phyloP scores from a whole-genome alignment of 2,797 vertebrate genomes.

The Melanitta fusca region DNA sequence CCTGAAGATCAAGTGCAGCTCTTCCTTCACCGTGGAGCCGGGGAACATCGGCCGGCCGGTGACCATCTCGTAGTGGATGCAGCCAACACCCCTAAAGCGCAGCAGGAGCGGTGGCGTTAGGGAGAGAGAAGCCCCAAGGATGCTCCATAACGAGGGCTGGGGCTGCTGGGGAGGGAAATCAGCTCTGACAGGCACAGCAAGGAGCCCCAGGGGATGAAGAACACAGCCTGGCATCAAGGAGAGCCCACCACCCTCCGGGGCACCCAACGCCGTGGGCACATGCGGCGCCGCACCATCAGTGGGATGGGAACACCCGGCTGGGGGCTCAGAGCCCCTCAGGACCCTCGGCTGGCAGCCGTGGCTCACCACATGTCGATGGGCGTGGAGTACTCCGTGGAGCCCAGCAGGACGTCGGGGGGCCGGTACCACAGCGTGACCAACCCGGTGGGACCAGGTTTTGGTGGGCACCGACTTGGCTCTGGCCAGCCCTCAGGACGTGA shows the following conservation, averaged over 20 bases:
- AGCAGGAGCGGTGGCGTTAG: not conserved
- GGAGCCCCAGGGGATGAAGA: not conserved
- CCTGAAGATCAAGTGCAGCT: constrained; percentile 93
- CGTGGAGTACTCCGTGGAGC: constrained; percentile 94
- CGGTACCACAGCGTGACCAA: constrained; percentile 98
- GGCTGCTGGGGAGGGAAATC: not conserved
- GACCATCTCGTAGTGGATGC: constrained; percentile 95
- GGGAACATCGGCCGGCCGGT: constrained; percentile 96
- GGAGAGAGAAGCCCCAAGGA: not conserved
- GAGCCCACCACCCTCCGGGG: not conserved
- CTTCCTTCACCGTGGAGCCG: constrained; percentile 94
- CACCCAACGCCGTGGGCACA: accelerated
- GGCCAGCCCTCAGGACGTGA: constrained; percentile 81
- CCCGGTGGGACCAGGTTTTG: constrained; percentile 97
- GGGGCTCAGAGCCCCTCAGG: accelerated
- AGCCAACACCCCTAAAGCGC: constrained; percentile 90
- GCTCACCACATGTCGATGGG: constrained; percentile 97
- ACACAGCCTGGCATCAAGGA: not conserved
- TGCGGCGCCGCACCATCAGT: accelerated
- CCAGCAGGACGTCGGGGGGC: constrained; percentile 93
- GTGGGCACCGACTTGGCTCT: constrained; percentile 91
- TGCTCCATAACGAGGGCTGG: not conserved
- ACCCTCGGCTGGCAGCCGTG: not conserved
- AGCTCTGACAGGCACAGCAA: no score
- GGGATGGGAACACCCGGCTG: accelerated